Evolutionary conservation across 2,113 vertebrate species (phyloP), one percentile per base, ranked within the genome.

Genomic region (Phocoena phocoena): DNA sequence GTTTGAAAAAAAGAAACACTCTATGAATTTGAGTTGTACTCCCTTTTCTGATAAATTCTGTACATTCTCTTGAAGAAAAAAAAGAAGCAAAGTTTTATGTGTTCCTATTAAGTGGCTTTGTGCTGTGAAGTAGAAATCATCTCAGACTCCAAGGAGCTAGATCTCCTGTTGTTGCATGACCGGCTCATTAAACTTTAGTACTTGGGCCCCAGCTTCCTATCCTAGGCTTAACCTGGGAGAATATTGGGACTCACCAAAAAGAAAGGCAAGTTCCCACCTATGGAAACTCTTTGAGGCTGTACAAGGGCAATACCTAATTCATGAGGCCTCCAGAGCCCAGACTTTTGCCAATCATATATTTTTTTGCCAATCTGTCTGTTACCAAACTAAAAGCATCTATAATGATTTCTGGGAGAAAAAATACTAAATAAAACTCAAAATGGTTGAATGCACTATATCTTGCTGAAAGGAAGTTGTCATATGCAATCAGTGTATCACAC

Each of bases 221-320:
- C 79, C 65, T 90, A 23, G 70, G 41, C 55, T 97, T 94, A 60
- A 82, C 90, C 93, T 33, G 7, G 83, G 81, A 97, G 73, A 95
- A 87, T 73, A 89, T 9, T 70, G 88, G 90, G 71, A 41, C 31
- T 91, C 86, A 47, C 68, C 58, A 6, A 82, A 63, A n/a, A 92
- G 84, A 97, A 60, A 36, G 88, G 31, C 21, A 89, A 26, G 6
- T 6, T 96, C 12, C 65, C 33, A 65, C 93, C 47, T 71, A 50
- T 85, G 79, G 97, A 98, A 76, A 41, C 55, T 92, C 95, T 36
- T 81, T 44, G 73, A 65, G 33, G 76, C 38, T 44, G 89, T 94
- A 76, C 83, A 41, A 96, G 98, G 67, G 70, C 44, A 28, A 58
- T 6, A 20, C 87, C 79, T 79, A 93, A 53, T 68, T 21, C 85